These are phyloP conservation scores for Scaptomyza caliginosa DNA, from an alignment of 2,888 invertebrate genomes.

Conservation along the genomic window DNA sequence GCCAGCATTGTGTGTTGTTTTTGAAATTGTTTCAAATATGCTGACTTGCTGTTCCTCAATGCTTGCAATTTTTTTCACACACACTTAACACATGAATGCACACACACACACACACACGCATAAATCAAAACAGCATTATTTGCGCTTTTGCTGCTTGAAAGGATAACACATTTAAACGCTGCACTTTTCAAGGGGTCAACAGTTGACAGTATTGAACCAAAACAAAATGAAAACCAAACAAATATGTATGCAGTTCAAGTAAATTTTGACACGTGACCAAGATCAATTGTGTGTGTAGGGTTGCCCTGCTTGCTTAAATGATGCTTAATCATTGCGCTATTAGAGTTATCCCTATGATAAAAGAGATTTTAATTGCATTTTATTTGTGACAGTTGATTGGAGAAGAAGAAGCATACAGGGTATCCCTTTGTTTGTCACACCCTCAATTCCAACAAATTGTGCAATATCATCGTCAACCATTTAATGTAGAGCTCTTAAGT, in stretches of 20 bases:
- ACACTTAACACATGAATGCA: constrained; percentile 48
- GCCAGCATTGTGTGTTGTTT: constrained; percentile 20
- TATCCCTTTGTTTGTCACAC: too few relatives aligned
- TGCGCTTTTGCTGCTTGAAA: constrained; percentile 61
- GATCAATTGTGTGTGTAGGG: constrained; percentile 14
- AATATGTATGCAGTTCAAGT: constrained; percentile 11
- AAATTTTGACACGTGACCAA: constrained; percentile 29
- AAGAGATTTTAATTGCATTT: background rate
- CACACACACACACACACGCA: constrained; percentile 11
- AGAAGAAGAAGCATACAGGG: background rate
- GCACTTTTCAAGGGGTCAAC: constrained; percentile 22
- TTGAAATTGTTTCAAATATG: constrained; percentile 12
- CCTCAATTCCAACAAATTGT: constrained; percentile 25
- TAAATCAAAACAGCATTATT: constrained; percentile 71
- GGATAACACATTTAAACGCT: constrained; percentile 36
- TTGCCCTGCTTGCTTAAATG: constrained; percentile 13
- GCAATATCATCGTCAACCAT: constrained; percentile 35
- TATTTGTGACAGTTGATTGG: background rate
- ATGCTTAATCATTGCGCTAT: constrained; percentile 20
- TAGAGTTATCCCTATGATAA: background rate
- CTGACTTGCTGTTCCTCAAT: constrained; percentile 21
- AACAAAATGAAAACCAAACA: constrained; percentile 12
- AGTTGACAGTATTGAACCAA: constrained; percentile 38
- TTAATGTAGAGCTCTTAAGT: constrained; percentile 39
- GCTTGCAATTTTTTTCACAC: constrained; percentile 49